Base-by-base conservation (phyloP, 2,113 vertebrate species). In the Tupaia tana region DNA sequence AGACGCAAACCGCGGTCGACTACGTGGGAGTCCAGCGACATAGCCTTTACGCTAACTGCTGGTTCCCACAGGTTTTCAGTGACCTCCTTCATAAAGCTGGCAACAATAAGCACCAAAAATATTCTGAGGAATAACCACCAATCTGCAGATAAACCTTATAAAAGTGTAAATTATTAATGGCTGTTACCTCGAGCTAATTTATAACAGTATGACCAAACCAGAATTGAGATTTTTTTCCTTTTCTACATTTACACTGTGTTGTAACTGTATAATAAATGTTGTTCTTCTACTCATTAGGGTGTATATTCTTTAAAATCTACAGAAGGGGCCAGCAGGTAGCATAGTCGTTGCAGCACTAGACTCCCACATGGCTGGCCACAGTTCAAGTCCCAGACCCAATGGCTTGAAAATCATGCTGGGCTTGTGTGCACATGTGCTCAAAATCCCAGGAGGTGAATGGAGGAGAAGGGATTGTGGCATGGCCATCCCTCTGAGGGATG, bases 231-330 rank as follows among this genome's bases (percentile, higher is more conserved):
- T 87, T 95, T 95, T 90, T 80, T 66, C 22, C 59, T 34, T 80
- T 64, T 73, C 59, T 79, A 43, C 9, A 63, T 75, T 90, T 80
- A 89, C 10, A 70, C 15, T n/a, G 31, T 43, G 81, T 5, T 85
- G 7, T 61, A 82, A 95, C 77, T 67, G 52, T 20, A 93, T 29
- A 81, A 78, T 58, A 87, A 88, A 81, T 58, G 64, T 24, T 84
- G 10, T 77, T 95, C 91, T 95, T 96, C 78, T 20, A 90, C 18
- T 88, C 69, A 91, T 20, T 86, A 29, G 34, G 9, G n/a, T 54
- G 94, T 89, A 93, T 91, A 59, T 70, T 89, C 61, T 84, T 59
- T 86, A 96, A 95, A 95, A 90, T 89, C 67, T 82, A 93, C 43
- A 43, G 43, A 43, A 43, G 43, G 43, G 43, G 43, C 43, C 43